These are phyloP conservation scores for Pantherophis guttatus DNA, from an alignment of 2,113 vertebrate genomes.

Conservation along the genomic window DNA sequence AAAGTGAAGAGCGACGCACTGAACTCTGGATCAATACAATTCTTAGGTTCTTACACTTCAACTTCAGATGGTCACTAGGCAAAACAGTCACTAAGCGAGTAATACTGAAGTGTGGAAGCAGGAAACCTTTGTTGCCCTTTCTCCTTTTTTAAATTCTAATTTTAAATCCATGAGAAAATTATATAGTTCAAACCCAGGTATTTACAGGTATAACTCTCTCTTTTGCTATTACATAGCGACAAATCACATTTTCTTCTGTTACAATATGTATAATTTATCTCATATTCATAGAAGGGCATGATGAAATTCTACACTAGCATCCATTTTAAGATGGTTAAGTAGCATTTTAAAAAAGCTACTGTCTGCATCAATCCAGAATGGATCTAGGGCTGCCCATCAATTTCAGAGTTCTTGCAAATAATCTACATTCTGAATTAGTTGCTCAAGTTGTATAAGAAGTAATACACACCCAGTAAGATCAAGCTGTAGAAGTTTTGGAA, in stretches of 20 bases:
- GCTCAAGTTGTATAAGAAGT: not conserved
- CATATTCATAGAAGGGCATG: not conserved
- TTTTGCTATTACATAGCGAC: not conserved
- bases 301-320: not conserved
- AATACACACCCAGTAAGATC: not conserved
- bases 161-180: not conserved
- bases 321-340: not conserved
- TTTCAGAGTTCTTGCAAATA: not conserved
- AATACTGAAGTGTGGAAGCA: not conserved
- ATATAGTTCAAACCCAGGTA: not conserved
- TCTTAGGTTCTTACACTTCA: not conserved
- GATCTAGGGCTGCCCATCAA: too few species aligned
- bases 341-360: not conserved
- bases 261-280: not conserved
- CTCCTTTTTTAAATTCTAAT: not conserved
- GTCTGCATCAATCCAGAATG: not conserved
- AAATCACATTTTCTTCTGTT: not conserved
- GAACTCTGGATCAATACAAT: not conserved
- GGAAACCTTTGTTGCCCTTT: not conserved
- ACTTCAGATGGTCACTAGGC: too few species aligned
- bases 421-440: not conserved
- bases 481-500: too few species aligned
- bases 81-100: too few species aligned
- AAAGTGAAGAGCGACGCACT: not conserved
- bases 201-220: not conserved